Evolutionary conservation across 2,797 vertebrate genomes (phyloP), one percentile per base, ranked within the genome.

Genomic region (Lophotriccus pileatus): DNA sequence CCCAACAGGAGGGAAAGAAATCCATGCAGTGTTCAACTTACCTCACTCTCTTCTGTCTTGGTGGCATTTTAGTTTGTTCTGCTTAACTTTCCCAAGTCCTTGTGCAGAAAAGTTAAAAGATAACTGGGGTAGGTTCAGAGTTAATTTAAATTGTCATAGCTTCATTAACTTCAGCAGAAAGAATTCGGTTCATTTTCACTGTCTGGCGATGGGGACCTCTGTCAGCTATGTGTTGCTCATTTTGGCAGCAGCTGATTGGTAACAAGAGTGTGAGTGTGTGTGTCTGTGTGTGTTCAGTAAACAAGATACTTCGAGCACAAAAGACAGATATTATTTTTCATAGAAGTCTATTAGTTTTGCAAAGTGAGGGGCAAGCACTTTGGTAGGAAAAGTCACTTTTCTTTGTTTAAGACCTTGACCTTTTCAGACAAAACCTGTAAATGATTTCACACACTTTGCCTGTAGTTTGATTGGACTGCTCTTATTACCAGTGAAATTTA

Each of bases 401-500:
- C 93, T 90, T 90, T 94, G 53, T 86, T 91, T 79, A 92, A 96
- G 85, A 87, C 36, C 49, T 79, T 93, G 93, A 94, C 95, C 94
- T 96, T 97, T 94, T 89, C 87, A 91, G 83, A 50, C 34, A 89
- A 86, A 95, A 86, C 67, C 72, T 88, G 77, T 93, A 94, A 90
- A 94, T 96, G 84, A 95, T 89, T 95, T 95, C 84, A 75, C 60
- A 86, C 23, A 7, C n/a, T 87, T 78, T 92, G 60, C 68, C 68
- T 77, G 41, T 53, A 36, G 56, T 91, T 94, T 94, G 91, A 94
- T 93, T 95, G 73, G 93, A 41, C 49, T 84, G 67, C 49, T 93
- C 63, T 94, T 92, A 90, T 94, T 93, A 96, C 83, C 74, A 90
- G 74, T 77, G 53, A 94, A 96, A 89, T 93, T 84, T 90, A 89